Conservation (phyloP, 1,140 invertebrate genomes). For the Brachionus koreanus region DNA sequence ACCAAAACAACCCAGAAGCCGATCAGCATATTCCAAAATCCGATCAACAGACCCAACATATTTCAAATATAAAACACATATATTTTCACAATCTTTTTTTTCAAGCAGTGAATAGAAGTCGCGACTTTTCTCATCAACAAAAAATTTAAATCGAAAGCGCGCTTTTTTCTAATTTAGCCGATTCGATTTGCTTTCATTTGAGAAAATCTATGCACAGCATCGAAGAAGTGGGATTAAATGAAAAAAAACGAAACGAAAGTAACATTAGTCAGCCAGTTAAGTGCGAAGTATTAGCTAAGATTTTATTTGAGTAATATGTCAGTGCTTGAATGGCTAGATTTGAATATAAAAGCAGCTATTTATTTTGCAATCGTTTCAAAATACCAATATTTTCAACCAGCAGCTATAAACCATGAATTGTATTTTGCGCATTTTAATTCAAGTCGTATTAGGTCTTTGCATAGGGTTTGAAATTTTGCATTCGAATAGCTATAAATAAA, state of each 20-base stretch:
- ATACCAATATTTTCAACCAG: not conserved
- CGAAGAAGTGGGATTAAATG: conserved; percentile 2
- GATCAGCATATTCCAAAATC: conserved; percentile 21
- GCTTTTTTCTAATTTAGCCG: not conserved
- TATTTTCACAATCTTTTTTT: not conserved
- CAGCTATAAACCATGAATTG: not conserved
- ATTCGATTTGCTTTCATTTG: not conserved
- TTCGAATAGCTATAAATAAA: conserved; percentile 10
- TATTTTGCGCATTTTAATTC: not conserved
- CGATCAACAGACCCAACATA: conserved; percentile 18
- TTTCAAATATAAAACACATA: not conserved
- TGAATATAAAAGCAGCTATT: not conserved
- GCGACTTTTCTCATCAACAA: not conserved
- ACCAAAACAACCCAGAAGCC: conserved; percentile 21
- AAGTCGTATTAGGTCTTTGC: not conserved
- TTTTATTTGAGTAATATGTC: conserved; percentile 1
- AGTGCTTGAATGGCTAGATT: conserved; percentile 29
- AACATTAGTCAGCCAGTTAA: conserved; percentile 1
- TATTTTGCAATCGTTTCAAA: conserved; percentile 29
- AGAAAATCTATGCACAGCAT: not conserved
- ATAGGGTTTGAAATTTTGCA: conserved; percentile 7
- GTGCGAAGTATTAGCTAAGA: not conserved
- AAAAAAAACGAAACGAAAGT: conserved; percentile 9
- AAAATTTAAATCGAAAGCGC: conserved; percentile 1
- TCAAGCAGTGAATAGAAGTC: not conserved